These are phyloP conservation scores for Pteronura brasiliensis DNA, from an alignment of 2,113 vertebrate genomes.

Conservation along the genomic window DNA sequence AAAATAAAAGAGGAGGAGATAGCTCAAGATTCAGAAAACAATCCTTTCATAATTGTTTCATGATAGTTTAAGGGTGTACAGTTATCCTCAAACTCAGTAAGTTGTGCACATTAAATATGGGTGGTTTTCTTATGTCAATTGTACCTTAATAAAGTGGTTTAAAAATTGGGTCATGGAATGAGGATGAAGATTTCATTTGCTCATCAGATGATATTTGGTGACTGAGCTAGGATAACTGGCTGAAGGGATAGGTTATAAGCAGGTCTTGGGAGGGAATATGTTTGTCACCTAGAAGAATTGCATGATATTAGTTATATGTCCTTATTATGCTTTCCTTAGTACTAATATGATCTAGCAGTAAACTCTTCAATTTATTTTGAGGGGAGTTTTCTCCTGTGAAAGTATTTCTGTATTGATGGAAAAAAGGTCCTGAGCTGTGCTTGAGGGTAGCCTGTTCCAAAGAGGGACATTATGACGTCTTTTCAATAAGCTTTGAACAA, in stretches of 20 bases:
- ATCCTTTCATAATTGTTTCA: slow-evolving; percentile 30
- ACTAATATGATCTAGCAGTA: not conserved
- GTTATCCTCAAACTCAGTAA: not conserved
- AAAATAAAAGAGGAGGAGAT: not conserved
- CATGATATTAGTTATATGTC: not conserved
- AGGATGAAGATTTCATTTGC: slow-evolving; percentile 4
- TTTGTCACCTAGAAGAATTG: not conserved
- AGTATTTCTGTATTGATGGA: not conserved
- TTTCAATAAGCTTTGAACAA: slow-evolving; percentile 31
- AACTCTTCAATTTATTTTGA: slow-evolving; percentile 30
- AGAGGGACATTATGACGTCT: slow-evolving; percentile 9
- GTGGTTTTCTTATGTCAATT: not conserved
- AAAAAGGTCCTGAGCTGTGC: not conserved
- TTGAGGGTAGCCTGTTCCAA: not conserved
- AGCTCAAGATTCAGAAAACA: not conserved
- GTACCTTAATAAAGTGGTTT: not conserved
- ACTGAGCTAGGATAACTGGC: not conserved
- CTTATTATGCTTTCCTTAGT: not conserved
- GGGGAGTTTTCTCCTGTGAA: slow-evolving; percentile 26
- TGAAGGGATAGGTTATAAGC: not conserved
- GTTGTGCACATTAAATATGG: not conserved
- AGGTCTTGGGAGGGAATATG: not conserved
- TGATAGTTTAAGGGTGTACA: not conserved
- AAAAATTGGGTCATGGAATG: not conserved
- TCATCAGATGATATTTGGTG: not conserved